Evolutionary conservation across 2,888 invertebrate genomes (phyloP), one percentile per base, ranked within the genome.

Genomic region (Orthosia gothica): DNA sequence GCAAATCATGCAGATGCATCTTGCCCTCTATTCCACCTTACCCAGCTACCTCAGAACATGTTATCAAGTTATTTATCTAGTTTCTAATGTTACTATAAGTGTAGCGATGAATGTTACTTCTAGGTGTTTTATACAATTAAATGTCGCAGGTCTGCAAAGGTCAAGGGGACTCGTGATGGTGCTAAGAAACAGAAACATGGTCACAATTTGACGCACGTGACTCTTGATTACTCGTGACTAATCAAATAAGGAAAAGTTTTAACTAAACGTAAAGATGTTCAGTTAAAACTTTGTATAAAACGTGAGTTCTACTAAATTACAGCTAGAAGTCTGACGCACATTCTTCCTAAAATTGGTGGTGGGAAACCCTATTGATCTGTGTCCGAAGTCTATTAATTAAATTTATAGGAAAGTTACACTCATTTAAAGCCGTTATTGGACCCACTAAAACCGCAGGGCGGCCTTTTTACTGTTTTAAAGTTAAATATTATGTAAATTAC

Each of bases 171-270:
- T 4, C 50, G 49, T 54, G 54, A 20, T 20, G 23, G 15, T 5
- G 50, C 18, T 40, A 4, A 16, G 32, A 40, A 58, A 62, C 4
- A 16, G 32, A 47, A 62, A 62, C 57, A 32, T 47, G 50, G 40
- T 3, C 64, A 62, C 55, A 64, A 7, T 26, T n/a, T 0, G 5
- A 3, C 11, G 32, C 77, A 57, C 62, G 71, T 77, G 78, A 65
- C 70, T 55, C 32, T 40, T 40, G 40, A 40, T 9, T 40, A 40
- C 40, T 40, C 40, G 40, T 40, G 78, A 65, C 70, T 55, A 32
- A 70, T 15, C 50, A 32, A 61, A 70, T 57, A 55, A 62, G 77
- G 65, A 77, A 70, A 77, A 62, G 40, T 18, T 3, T 32, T 45
- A 15, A 9, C 7, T 5, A 1, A 26, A 18, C 16, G 9, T 5